phyloP scores from a whole-genome alignment of 2,113 vertebrate species.

The Oplegnathus fasciatus region DNA sequence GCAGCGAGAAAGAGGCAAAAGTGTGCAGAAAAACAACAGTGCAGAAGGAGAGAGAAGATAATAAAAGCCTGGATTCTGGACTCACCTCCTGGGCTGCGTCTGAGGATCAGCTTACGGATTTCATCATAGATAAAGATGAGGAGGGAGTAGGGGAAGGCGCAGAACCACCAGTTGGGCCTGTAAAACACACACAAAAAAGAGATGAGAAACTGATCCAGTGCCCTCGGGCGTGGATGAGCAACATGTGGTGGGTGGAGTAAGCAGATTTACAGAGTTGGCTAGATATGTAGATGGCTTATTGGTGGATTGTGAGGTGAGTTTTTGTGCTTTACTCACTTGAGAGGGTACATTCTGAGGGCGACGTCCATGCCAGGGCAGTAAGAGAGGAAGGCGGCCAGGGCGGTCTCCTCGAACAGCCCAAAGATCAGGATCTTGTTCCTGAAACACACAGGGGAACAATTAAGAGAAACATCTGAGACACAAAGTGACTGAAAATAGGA shows the following conservation, averaged over 20 bases:
- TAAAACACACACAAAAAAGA: conserved; percentile 46
- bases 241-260: conserved; percentile 32
- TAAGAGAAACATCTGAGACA: not conserved
- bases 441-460: conserved; percentile 12
- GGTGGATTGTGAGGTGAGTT: not conserved
- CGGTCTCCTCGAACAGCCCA: conserved; percentile 87
- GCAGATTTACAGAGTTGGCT: not conserved
- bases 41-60: conserved; percentile 17
- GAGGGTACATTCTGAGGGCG: conserved; percentile 88
- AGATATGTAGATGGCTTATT: not conserved
- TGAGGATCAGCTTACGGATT: conserved; percentile 88
- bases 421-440: conserved; percentile 90
- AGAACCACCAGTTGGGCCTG: conserved; percentile 90
- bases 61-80: conserved; percentile 37
- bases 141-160: conserved; percentile 88
- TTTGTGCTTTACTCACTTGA: conserved; percentile 81
- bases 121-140: conserved; percentile 91
- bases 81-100: conserved; percentile 89
- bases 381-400: conserved; percentile 88
- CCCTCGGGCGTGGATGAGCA: conserved; percentile 12
- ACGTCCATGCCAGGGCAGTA: conserved; percentile 89
- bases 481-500: not conserved
- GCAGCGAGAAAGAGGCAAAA: not conserved
- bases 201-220: conserved; percentile 46
- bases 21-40: not conserved